Conservation (phyloP, 2,113 vertebrate species). For the Ptilorrhoa leucosticta region DNA sequence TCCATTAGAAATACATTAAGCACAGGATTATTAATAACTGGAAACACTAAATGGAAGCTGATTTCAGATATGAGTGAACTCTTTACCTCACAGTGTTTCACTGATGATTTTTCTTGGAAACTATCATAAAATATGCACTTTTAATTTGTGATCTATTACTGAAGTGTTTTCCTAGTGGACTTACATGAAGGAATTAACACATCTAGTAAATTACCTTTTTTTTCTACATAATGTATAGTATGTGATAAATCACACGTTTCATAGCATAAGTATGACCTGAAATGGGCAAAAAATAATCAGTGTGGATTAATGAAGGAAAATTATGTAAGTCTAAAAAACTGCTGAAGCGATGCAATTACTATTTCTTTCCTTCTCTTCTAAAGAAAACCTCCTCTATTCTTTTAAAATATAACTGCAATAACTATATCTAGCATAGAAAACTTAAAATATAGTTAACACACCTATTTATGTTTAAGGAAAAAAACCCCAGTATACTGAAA, state of each 20-base stretch:
- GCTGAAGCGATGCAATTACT: background rate
- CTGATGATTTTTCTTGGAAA: background rate
- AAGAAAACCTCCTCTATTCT: background rate
- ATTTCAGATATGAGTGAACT: background rate
- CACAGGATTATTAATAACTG: conserved; percentile 20
- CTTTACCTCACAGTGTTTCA: background rate
- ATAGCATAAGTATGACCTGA: background rate
- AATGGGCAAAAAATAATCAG: background rate
- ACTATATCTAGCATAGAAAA: background rate
- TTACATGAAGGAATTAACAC: background rate
- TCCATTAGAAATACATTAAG: conserved; percentile 23
- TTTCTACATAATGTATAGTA: background rate
- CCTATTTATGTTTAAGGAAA: background rate
- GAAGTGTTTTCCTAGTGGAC: background rate
- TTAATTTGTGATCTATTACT: background rate
- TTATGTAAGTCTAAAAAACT: background rate
- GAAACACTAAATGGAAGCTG: conserved; percentile 26
- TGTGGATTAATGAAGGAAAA: background rate
- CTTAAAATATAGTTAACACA: background rate
- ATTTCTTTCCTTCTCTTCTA: background rate
- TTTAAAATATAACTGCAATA: background rate
- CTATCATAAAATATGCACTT: background rate
- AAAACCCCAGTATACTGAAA: rapidly evolving
- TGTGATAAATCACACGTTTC: background rate
- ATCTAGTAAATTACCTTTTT: background rate